phyloP scores from a whole-genome alignment of 2,888 invertebrate species.

The Crossocerus cetratus region DNA sequence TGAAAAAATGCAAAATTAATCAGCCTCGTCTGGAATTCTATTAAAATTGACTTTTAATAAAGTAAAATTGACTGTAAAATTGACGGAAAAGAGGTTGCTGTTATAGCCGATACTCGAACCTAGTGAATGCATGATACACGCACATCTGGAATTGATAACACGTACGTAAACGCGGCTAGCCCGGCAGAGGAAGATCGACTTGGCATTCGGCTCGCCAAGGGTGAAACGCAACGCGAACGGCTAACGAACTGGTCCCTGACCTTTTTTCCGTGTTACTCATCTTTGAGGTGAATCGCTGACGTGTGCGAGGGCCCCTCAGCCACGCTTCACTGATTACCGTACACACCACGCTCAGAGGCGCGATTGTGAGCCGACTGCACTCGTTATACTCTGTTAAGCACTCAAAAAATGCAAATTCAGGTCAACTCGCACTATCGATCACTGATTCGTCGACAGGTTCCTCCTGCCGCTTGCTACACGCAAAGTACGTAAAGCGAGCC shows the following conservation, averaged over 20 bases:
- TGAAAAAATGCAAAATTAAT: no score
- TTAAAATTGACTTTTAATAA: no score
- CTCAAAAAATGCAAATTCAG: constrained; percentile 49
- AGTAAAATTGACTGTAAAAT: no score
- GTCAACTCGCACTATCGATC: constrained; percentile 25
- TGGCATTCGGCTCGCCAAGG: not conserved
- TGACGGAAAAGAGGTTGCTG: no score
- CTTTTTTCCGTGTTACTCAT: constrained; percentile 52
- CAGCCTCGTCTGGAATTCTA: no score
- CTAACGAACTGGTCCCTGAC: constrained; percentile 53
- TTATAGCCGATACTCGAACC: no score
- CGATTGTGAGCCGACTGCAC: constrained; percentile 38
- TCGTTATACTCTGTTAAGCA: constrained; percentile 52
- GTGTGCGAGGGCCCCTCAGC: constrained; percentile 24
- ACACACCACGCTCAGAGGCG: constrained; percentile 5
- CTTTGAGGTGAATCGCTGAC: constrained; percentile 64
- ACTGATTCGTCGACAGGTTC: not conserved
- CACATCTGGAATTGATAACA: no score
- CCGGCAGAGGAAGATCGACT: constrained; percentile 10
- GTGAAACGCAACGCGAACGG: constrained; percentile 32
- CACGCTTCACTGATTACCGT: constrained; percentile 43
- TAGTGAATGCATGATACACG: no score
- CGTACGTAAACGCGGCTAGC: no score
- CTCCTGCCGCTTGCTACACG: not conserved
- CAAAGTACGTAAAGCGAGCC: not conserved